Evolutionary conservation across 1,140 invertebrate genomes (phyloP).

Genomic region (Lordiphosa clarofinis): DNA sequence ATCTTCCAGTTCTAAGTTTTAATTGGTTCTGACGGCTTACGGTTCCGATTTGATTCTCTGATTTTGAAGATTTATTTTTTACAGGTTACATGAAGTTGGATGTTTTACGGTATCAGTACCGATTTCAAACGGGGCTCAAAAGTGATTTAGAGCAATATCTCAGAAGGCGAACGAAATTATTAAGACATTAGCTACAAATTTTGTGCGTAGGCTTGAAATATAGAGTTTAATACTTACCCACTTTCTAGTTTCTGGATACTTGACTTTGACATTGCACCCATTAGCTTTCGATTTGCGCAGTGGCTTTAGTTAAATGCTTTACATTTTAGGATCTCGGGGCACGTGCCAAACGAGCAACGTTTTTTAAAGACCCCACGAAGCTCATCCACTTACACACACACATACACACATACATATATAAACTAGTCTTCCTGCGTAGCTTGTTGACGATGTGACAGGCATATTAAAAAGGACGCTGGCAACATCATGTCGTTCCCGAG

Average conservation of each 20-base stretch:
- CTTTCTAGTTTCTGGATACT: neutral
- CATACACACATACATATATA: constrained; percentile 15
- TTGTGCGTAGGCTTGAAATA: too few species aligned
- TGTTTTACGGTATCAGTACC: too few species aligned
- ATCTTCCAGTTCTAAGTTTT: too few species aligned
- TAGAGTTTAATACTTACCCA: too few species aligned
- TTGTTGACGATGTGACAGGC: constrained; percentile 65
- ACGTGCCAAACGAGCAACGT: constrained; percentile 54
- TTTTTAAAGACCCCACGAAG: constrained; percentile 46
- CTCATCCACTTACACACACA: constrained; percentile 6
- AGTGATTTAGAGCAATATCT: too few species aligned
- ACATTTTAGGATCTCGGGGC: constrained; percentile 38
- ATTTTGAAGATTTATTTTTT: too few species aligned
- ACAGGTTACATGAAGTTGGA: too few species aligned
- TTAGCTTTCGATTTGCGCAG: constrained; percentile 74
- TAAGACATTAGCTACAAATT: too few species aligned
- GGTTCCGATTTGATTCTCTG: too few species aligned
- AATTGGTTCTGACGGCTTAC: too few species aligned
- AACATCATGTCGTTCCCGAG: constrained; percentile 37
- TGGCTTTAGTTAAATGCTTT: constrained; percentile 68
- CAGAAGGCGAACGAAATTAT: too few species aligned
- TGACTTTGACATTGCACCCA: constrained; percentile 24
- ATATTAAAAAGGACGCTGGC: constrained; percentile 70
- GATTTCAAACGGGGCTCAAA: too few species aligned
- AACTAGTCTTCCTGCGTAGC: constrained; percentile 49